Evolutionary conservation across 2,888 invertebrate species (phyloP).

Genomic region (Neocrepidodera transversa): DNA sequence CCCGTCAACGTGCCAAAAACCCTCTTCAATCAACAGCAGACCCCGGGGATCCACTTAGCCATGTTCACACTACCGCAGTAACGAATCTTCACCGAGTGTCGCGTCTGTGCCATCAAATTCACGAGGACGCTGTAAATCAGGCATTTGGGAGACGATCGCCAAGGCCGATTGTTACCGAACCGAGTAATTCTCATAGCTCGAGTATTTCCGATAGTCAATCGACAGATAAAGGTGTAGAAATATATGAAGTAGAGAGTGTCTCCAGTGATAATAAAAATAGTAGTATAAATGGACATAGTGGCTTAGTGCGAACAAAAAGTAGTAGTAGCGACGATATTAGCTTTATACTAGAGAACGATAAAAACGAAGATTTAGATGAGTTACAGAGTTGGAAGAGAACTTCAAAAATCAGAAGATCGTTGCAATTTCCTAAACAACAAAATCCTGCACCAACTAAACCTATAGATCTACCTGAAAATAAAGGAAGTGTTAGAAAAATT

Average conservation of each 20-base stretch:
- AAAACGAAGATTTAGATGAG: constrained; percentile 56
- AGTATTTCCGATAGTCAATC: constrained; percentile 47
- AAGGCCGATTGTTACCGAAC: not conserved
- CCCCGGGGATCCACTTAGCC: constrained; percentile 37
- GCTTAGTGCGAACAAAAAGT: constrained; percentile 58
- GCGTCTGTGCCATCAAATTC: constrained; percentile 61
- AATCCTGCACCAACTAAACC: constrained; percentile 43
- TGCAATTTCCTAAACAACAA: constrained; percentile 69
- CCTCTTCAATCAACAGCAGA: constrained; percentile 31
- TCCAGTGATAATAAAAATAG: constrained; percentile 33
- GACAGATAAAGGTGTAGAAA: constrained; percentile 53
- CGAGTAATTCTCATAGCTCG: constrained; percentile 18
- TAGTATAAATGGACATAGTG: constrained; percentile 42
- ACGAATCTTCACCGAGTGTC: constrained; percentile 59
- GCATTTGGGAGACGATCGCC: constrained; percentile 48
- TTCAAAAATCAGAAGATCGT: constrained; percentile 69
- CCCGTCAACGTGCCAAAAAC: constrained; percentile 53
- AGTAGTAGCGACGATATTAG: constrained; percentile 63
- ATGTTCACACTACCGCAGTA: constrained; percentile 48
- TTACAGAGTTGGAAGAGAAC: constrained; percentile 69
- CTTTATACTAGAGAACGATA: constrained; percentile 48
- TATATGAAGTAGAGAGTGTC: constrained; percentile 50
- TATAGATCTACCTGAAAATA: constrained; percentile 59
- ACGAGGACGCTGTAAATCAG: constrained; percentile 58
- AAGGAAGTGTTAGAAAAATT: constrained; percentile 65